Conservation (phyloP, 2,888 invertebrate genomes). For the Tetranychus piercei region DNA sequence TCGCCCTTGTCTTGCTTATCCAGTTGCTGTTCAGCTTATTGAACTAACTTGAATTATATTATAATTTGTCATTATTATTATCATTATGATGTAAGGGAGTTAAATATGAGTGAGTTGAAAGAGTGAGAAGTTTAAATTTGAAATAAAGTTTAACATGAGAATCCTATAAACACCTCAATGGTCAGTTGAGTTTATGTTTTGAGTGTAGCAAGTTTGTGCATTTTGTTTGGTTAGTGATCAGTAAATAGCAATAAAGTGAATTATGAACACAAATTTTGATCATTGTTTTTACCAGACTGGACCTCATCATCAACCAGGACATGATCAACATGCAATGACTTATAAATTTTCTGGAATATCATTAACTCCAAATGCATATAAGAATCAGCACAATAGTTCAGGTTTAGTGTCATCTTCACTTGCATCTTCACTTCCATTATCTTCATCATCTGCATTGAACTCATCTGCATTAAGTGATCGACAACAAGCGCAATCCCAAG, state of each 20-base stretch:
- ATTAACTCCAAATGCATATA: not conserved
- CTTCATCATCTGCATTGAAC: not conserved
- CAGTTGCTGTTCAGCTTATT: no score
- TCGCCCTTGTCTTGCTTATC: no score
- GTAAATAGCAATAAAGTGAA: not conserved
- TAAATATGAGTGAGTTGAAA: not conserved
- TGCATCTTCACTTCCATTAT: not conserved
- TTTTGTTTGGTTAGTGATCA: no score
- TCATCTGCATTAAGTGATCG: no score
- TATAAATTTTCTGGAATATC: not conserved
- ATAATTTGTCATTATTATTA: not conserved
- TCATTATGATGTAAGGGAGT: not conserved
- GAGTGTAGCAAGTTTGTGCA: no score
- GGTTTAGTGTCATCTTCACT: not conserved
- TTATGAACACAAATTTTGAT: not conserved
- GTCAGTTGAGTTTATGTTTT: not conserved
- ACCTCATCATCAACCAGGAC: not conserved
- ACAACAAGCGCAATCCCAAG: no score
- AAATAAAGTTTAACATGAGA: not conserved
- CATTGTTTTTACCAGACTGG: not conserved
- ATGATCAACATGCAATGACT: not conserved
- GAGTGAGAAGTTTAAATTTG: not conserved
- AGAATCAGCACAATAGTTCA: not conserved
- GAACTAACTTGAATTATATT: not conserved
- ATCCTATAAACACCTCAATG: not conserved